Conservation (phyloP, 1,140 invertebrate genomes). For the Drepana arcuata region DNA sequence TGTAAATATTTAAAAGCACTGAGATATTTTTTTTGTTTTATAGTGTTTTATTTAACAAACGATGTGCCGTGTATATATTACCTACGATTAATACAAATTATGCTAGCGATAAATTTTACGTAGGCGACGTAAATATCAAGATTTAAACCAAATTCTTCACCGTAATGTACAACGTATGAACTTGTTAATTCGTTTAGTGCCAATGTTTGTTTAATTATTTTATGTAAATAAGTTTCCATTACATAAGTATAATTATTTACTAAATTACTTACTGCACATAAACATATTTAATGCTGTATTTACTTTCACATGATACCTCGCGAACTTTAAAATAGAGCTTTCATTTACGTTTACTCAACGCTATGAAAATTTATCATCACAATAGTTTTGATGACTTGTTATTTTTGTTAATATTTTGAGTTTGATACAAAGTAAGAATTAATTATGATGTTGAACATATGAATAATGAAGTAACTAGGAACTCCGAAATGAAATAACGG, state of each 20-base stretch:
- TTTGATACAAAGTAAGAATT: too few species aligned
- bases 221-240: constrained; percentile 24
- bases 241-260: background rate
- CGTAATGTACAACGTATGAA: constrained; percentile 56
- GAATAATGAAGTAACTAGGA: too few species aligned
- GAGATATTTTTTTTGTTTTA: constrained; percentile 29
- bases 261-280: background rate
- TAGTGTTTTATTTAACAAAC: constrained; percentile 39
- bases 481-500: too few species aligned
- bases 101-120: constrained; percentile 16
- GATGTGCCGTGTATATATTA: constrained; percentile 53
- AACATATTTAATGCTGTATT: background rate
- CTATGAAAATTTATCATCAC: too few species aligned
- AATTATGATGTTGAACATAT: too few species aligned
- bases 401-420: too few species aligned
- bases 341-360: too few species aligned
- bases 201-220: constrained; percentile 41
- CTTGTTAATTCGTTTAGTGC: constrained; percentile 42
- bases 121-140: background rate
- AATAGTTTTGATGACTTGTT: too few species aligned
- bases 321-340: too few species aligned
- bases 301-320: background rate
- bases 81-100: constrained; percentile 36
- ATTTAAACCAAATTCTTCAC: constrained; percentile 58
- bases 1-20: constrained; percentile 54